Base-by-base conservation (phyloP, 1,140 invertebrate genomes). In the Aphelenchoides besseyi region DNA sequence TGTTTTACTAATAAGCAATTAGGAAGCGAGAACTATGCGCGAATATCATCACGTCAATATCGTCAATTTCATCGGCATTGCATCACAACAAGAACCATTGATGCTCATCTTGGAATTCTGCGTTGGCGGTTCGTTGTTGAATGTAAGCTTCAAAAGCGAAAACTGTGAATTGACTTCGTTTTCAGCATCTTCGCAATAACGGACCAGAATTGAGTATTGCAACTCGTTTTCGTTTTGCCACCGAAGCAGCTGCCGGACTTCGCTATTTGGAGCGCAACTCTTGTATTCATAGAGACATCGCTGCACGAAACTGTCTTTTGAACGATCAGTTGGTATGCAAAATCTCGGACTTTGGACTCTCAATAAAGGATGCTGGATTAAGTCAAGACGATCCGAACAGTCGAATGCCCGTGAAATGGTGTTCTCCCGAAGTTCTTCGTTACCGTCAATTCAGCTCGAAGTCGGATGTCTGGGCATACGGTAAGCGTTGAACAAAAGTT, bases 271-370 rank as follows among this genome's bases (percentile, higher is more conserved):
- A 68, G 67, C n/a, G 18, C 3, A 5, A 54, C 8, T 41, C 5
- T 23, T 48, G 41, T 23, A 72, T 72, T 37, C 68, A 70, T 33
- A 23, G 68, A 9, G 68, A 70, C 18, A 37, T 72, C 16, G 67
- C 67, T 73, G 67, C 68, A 26, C 5, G 70, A 28, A 72, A 72
- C 33, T 74, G 5, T 29, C 48, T 73, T 32, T 5, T 74, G 18
- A 32, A 18, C 32, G 26, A 73, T 9, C 5, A 70, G 71, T 5
- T 5, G 3, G 26, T 32, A 18, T 73, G 69, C 70, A 73, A 73
- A 74, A n/a, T 71, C 5, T 73, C 66, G 5, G 66, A 68, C 57
- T 68, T 68, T 26, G 66, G 66, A 8, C 57, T 68, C 5, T 68
- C 5, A 8, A 69, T 69, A 9, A 69, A 68, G 5, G 30, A 53